Percentiles rank a stretch among this genome's conserved stretches.
Evolutionary conservation across 2,888 invertebrate genomes (phyloP).

Genomic region (Nephrotoma appendiculata): DNA sequence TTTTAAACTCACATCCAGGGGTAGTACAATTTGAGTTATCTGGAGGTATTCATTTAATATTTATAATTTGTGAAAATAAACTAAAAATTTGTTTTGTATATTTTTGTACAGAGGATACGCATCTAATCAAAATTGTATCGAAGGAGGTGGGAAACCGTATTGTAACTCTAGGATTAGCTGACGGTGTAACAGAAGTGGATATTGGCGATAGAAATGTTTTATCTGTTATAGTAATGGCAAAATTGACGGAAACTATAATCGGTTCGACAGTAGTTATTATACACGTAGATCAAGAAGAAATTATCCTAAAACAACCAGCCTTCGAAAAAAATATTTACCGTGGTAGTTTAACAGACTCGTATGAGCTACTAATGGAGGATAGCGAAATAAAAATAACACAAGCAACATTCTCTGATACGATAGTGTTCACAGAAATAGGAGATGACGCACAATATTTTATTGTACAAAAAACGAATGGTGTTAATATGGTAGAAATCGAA

Average conservation of each 20-base stretch:
- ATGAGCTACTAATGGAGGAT: neutral
- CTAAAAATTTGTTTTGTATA: conserved; percentile 2
- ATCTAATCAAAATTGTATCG: conserved; percentile 8
- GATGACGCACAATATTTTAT: neutral
- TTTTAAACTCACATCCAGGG: neutral
- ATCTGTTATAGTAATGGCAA: conserved; percentile 13
- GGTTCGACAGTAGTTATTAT: conserved; percentile 8
- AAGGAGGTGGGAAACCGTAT: neutral
- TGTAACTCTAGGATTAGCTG: conserved; percentile 4
- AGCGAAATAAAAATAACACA: neutral
- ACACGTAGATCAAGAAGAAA: neutral
- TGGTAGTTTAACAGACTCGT: neutral
- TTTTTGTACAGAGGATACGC: neutral
- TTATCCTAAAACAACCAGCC: neutral
- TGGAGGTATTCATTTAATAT: neutral
- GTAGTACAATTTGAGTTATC: neutral
- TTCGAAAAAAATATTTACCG: conserved; percentile 4
- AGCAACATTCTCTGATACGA: neutral
- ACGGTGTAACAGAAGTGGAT: conserved; percentile 8
- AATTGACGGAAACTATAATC: conserved; percentile 8
- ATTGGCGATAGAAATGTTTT: conserved; percentile 10
- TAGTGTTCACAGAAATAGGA: neutral
- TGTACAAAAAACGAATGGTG: neutral
- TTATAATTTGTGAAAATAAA: conserved; percentile 10
- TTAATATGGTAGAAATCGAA: neutral